Conservation (phyloP, 2,797 vertebrate species). For the Muscicapa comitata region DNA sequence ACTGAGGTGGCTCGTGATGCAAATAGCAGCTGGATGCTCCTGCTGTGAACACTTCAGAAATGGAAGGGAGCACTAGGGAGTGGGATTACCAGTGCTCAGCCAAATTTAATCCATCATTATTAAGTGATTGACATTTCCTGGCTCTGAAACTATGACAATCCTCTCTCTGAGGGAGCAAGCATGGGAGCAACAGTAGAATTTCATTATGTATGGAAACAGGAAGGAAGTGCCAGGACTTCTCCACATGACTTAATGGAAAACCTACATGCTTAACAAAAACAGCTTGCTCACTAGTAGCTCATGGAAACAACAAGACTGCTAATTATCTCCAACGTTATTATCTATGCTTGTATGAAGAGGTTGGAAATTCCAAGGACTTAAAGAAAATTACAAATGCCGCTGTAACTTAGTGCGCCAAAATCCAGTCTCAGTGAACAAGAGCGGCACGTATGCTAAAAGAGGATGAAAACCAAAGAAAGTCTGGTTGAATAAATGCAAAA, state of each 20-base stretch:
- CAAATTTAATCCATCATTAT: constrained; percentile 10
- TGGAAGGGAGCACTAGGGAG: not conserved
- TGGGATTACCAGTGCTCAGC: not conserved
- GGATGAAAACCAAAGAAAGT: not conserved
- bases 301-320: not conserved
- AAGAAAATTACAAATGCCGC: not conserved
- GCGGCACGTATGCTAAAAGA: not conserved
- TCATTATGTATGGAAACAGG: not conserved
- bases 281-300: not conserved
- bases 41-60: not conserved
- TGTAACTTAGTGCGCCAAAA: not conserved
- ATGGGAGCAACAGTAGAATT: not conserved
- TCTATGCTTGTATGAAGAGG: not conserved
- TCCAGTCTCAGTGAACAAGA: constrained; percentile 12
- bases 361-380: not conserved
- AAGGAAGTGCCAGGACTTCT: not conserved
- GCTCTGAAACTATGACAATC: not conserved
- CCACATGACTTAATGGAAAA: not conserved
- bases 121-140: not conserved
- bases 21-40: not conserved
- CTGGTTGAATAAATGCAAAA: not conserved
- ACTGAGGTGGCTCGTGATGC: rapidly evolving
- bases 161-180: not conserved
- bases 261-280: not conserved
- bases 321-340: constrained; percentile 8